Evolutionary conservation across 2,797 vertebrate species (phyloP).

Genomic region (Salmo trutta): DNA sequence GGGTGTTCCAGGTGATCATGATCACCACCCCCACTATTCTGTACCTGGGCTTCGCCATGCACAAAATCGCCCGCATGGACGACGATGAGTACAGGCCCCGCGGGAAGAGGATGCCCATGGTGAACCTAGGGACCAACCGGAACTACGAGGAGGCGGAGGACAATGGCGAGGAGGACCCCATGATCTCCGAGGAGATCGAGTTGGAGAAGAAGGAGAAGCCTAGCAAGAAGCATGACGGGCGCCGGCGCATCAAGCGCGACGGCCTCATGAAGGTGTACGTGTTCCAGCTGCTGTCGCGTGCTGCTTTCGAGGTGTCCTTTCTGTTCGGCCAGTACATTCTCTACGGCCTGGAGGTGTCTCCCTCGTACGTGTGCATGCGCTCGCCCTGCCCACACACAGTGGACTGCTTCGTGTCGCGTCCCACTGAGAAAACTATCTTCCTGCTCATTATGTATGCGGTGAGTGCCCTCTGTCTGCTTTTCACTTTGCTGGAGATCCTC

Average conservation of each 20-base stretch:
- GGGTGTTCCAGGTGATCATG: slow-evolving; percentile 91
- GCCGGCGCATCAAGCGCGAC: slow-evolving; percentile 86
- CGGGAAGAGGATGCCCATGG: slow-evolving; percentile 73
- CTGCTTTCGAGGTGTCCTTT: slow-evolving; percentile 81
- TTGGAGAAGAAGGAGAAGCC: slow-evolving; percentile 74
- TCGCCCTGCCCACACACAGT: slow-evolving; percentile 90
- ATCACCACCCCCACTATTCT: slow-evolving; percentile 88
- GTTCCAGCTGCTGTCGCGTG: slow-evolving; percentile 83
- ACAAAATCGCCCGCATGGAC: slow-evolving; percentile 82
- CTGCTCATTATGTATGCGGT: slow-evolving; percentile 89
- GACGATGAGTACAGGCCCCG: slow-evolving; percentile 68
- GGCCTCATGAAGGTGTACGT: slow-evolving; percentile 91
- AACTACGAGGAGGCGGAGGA: slow-evolving; percentile 92
- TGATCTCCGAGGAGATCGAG: slow-evolving; percentile 88
- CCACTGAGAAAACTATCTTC: slow-evolving; percentile 93
- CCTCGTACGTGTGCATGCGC: slow-evolving; percentile 84
- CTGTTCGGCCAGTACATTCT: slow-evolving; percentile 89
- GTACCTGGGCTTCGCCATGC: slow-evolving; percentile 92
- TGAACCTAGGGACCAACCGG: slow-evolving; percentile 79
- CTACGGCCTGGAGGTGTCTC: slow-evolving; percentile 83
- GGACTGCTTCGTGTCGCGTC: slow-evolving; percentile 90
- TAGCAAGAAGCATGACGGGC: slow-evolving; percentile 81
- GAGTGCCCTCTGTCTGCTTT: slow-evolving; percentile 84
- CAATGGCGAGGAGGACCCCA: slow-evolving; percentile 89
- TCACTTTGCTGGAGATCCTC: slow-evolving; percentile 85